Evolutionary conservation across 2,113 vertebrate genomes (phyloP).

Genomic region (Felis chaus): DNA sequence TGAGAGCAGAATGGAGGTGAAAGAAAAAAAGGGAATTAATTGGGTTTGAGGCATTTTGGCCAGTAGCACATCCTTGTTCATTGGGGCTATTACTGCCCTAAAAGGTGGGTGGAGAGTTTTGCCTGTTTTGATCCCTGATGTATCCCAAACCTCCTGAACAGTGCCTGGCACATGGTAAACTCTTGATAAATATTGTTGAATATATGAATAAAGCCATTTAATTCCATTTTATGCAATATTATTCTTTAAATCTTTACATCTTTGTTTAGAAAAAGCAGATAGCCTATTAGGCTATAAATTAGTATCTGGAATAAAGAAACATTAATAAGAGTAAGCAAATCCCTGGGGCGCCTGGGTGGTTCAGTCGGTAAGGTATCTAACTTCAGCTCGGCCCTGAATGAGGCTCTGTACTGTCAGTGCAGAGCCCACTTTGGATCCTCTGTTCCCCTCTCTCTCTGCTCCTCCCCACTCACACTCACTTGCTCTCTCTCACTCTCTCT

Average conservation of each 20-base stretch:
- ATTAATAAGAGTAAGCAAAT: constrained; percentile 34
- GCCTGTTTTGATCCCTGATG: neutral
- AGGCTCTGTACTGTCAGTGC: too few relatives aligned
- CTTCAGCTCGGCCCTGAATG: too few relatives aligned
- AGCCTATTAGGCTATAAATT: neutral
- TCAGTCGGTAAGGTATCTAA: too few relatives aligned
- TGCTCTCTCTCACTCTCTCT: too few relatives aligned
- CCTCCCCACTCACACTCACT: too few relatives aligned
- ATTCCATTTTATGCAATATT: neutral
- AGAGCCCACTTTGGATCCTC: too few relatives aligned
- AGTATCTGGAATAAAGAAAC: neutral
- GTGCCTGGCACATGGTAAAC: neutral
- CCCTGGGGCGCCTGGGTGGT: neutral
- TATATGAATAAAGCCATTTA: constrained; percentile 10
- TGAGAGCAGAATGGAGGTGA: neutral
- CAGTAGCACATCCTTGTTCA: neutral
- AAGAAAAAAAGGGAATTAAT: neutral
- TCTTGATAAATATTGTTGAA: neutral
- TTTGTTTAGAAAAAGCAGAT: constrained; percentile 35
- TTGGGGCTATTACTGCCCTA: neutral
- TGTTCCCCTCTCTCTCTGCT: too few relatives aligned
- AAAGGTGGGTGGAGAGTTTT: neutral
- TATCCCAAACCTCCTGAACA: neutral
- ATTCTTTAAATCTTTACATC: neutral
- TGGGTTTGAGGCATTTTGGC: neutral